Percentiles rank a stretch among this genome's conserved stretches.
phyloP scores from a whole-genome alignment of 2,113 vertebrate species.

The Albula glossodonta region DNA sequence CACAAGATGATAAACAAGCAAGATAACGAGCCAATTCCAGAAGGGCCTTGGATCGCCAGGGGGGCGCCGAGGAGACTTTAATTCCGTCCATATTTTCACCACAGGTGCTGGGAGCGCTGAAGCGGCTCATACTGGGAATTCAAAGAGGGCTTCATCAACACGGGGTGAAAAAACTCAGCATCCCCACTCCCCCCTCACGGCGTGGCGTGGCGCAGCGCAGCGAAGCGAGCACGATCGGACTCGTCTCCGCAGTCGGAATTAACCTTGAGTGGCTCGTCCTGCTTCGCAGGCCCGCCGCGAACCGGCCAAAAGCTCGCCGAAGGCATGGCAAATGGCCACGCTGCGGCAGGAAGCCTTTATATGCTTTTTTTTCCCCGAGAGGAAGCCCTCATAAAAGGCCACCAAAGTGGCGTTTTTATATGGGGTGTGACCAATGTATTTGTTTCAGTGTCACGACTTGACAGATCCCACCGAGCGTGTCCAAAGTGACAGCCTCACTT shows the following conservation, averaged over 20 bases:
- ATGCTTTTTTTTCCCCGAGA: not conserved
- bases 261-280: conserved; percentile 20
- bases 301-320: not conserved
- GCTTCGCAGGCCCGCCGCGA: too few relatives aligned
- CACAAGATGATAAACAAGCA: conserved; percentile 7
- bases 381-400: not conserved
- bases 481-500: not conserved
- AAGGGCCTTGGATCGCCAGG: not conserved
- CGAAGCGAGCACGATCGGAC: not conserved
- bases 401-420: not conserved
- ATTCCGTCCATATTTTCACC: conserved; percentile 12
- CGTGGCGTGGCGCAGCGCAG: too few relatives aligned
- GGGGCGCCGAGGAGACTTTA: not conserved
- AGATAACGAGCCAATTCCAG: not conserved
- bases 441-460: not conserved
- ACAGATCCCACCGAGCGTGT: not conserved
- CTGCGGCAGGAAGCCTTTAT: not conserved
- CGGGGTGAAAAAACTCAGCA: not conserved
- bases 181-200: too few relatives aligned
- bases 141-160: not conserved
- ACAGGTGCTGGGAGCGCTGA: conserved; percentile 1
- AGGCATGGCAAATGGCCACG: too few relatives aligned
- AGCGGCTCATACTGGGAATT: not conserved
- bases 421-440: not conserved
- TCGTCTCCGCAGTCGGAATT: conserved; percentile 3